Evolutionary conservation across 1,140 invertebrate species (phyloP).

Genomic region (Camponotus pennsylvanicus): DNA sequence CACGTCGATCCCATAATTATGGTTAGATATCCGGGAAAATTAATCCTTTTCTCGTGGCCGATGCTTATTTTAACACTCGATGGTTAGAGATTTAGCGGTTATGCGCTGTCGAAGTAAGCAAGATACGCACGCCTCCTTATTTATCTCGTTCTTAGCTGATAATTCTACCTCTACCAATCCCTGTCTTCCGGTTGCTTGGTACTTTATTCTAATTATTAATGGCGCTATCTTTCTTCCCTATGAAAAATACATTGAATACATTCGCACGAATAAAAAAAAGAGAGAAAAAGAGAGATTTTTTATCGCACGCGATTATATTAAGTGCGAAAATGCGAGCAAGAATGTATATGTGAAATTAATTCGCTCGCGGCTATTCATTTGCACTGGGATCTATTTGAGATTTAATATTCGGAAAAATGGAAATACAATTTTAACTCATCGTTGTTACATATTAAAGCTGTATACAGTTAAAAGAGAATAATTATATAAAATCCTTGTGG

Average conservation of each 20-base stretch:
- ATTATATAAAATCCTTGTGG: slow-evolving; percentile 3
- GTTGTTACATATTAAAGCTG: background rate
- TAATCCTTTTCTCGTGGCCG: slow-evolving; percentile 30
- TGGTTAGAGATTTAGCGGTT: slow-evolving; percentile 43
- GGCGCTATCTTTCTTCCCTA: background rate
- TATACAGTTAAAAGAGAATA: background rate
- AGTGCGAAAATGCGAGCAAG: slow-evolving; percentile 3
- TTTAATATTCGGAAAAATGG: slow-evolving; percentile 31
- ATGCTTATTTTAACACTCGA: slow-evolving; percentile 31
- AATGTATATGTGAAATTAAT: slow-evolving; percentile 23
- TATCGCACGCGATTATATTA: background rate
- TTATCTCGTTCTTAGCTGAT: slow-evolving; percentile 36
- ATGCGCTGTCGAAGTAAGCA: slow-evolving; percentile 36
- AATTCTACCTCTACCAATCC: slow-evolving; percentile 28
- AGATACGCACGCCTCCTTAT: slow-evolving; percentile 36
- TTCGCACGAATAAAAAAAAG: background rate
- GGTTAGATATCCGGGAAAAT: slow-evolving; percentile 47
- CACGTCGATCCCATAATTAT: slow-evolving; percentile 48
- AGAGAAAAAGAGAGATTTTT: background rate
- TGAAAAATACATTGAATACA: background rate
- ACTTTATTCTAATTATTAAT: slow-evolving; percentile 51
- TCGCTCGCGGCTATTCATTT: slow-evolving; percentile 14
- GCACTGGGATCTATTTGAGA: slow-evolving; percentile 29
- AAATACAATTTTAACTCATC: slow-evolving; percentile 42
- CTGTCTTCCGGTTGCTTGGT: background rate